Percentiles rank a stretch among this genome's conserved stretches.
These are phyloP conservation scores for Bufotes viridis DNA, from an alignment of 2,797 vertebrate species.

Conservation along the genomic window DNA sequence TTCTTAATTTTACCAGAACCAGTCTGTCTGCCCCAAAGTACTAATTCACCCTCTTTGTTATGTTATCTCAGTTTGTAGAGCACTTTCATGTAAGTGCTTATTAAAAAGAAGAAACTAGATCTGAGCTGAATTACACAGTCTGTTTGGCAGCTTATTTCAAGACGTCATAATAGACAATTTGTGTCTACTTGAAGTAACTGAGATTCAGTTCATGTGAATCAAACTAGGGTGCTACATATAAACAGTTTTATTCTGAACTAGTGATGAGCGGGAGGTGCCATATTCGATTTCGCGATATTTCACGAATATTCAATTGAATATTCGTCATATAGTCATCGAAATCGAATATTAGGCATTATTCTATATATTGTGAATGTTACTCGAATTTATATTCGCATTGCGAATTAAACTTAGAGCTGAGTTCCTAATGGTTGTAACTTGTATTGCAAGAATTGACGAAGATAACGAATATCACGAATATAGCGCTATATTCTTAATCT, in stretches of 20 bases:
- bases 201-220: slow-evolving; percentile 30
- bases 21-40: slow-evolving; percentile 7
- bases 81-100: slow-evolving; percentile 20
- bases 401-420: too few species aligned
- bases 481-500: too few species aligned
- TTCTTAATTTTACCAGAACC: slow-evolving; percentile 16
- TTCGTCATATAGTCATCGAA: too few species aligned
- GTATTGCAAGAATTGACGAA: too few species aligned
- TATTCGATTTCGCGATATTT: too few species aligned
- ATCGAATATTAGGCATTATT: too few species aligned
- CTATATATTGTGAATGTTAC: too few species aligned
- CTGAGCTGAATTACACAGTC: slow-evolving; percentile 11
- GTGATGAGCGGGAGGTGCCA: too few species aligned
- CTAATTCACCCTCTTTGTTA: slow-evolving; percentile 19
- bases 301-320: too few species aligned
- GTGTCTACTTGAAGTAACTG: slow-evolving; percentile 30
- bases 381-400: too few species aligned
- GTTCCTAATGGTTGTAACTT: too few species aligned
- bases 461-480: too few species aligned
- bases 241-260: not conserved
- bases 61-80: slow-evolving; percentile 21
- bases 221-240: not conserved
- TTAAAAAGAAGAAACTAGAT: slow-evolving; percentile 16
- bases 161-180: slow-evolving; percentile 8
- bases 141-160: slow-evolving; percentile 4